Conservation (phyloP, 2,113 vertebrate genomes). For the Periophthalmodon schlosseri region DNA sequence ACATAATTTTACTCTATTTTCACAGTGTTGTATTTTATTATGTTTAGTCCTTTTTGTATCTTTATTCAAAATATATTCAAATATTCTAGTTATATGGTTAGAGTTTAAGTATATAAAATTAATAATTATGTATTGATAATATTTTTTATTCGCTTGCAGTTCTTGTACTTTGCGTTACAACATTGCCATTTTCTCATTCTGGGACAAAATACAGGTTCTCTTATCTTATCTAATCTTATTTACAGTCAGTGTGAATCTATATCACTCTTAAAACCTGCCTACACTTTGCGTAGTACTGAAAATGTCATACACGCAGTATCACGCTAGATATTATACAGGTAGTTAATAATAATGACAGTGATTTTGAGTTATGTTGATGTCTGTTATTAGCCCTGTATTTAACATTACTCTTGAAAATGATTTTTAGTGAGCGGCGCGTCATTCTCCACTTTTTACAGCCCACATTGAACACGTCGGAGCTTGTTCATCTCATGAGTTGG, state of each 20-base stretch:
- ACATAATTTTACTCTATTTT: too few relatives aligned
- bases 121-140: too few relatives aligned
- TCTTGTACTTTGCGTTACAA: too few relatives aligned
- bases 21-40: too few relatives aligned
- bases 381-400: neutral
- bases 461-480: constrained; percentile 23
- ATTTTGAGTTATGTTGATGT: neutral
- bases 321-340: neutral
- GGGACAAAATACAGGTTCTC: neutral
- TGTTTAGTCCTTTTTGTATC: too few relatives aligned
- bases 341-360: neutral
- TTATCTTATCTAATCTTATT: neutral
- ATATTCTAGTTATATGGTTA: too few relatives aligned
- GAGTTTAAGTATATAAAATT: too few relatives aligned
- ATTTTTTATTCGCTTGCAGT: too few relatives aligned
- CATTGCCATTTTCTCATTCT: too few relatives aligned
- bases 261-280: neutral
- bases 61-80: too few relatives aligned
- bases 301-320: neutral
- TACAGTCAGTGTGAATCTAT: neutral
- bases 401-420: neutral
- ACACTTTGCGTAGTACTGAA: neutral
- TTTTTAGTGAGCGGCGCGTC: neutral
- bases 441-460: constrained; percentile 12
- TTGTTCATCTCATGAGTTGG: constrained; percentile 14